Conservation (phyloP, 2,113 vertebrate species). For the Pachycephala philippinensis region DNA sequence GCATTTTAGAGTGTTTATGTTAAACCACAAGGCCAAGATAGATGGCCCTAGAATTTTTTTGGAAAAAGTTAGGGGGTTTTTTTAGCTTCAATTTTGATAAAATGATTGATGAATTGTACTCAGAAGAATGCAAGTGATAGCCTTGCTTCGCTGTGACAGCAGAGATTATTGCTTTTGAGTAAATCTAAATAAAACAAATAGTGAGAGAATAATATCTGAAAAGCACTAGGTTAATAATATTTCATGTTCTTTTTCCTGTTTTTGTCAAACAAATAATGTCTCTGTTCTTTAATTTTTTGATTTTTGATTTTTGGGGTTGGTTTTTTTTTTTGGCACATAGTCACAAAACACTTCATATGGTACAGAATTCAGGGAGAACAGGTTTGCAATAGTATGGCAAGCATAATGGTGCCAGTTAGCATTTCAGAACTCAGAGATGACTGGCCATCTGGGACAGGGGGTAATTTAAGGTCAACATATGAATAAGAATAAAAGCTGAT, state of each 20-base stretch:
- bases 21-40: not conserved
- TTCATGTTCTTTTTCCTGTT: not conserved
- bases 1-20: not conserved
- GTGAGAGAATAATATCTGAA: not conserved
- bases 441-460: slow-evolving; percentile 20
- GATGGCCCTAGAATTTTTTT: not conserved
- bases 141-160: not conserved
- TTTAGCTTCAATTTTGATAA: not conserved
- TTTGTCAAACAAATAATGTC: not conserved
- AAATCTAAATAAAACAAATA: not conserved
- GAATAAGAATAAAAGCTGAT: slow-evolving; percentile 17
- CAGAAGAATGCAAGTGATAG: not conserved
- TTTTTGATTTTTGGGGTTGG: not conserved
- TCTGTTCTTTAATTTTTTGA: not conserved
- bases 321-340: not conserved
- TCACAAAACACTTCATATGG: not conserved
- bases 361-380: not conserved
- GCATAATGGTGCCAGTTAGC: slow-evolving; percentile 17
- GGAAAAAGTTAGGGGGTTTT: not conserved
- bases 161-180: not conserved
- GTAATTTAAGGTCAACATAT: slow-evolving; percentile 27
- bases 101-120: not conserved
- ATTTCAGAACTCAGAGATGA: slow-evolving; percentile 13
- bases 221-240: not conserved
- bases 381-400: not conserved